Evolutionary conservation across 2,888 invertebrate species (phyloP), one percentile per base, ranked within the genome.

Genomic region (Prosopocoilus inquinatus): DNA sequence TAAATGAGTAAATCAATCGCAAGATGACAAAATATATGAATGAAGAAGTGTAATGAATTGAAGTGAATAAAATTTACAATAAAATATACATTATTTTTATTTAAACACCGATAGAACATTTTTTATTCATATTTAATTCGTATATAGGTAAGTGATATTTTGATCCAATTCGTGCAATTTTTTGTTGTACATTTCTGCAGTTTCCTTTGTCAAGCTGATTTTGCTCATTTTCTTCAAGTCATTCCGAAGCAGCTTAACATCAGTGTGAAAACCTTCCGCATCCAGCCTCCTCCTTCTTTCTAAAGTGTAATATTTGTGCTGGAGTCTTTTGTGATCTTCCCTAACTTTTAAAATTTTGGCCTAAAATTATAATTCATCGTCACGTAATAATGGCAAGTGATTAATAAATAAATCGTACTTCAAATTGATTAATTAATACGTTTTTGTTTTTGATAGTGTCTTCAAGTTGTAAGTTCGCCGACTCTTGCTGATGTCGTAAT

Each of bases 171-270:
- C 20, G 7, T 28, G 20, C 20, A 28, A 28, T 28, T 28, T 28
- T 1, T 5, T 28, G 20, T 28, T 28, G 20, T 28, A 28, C 4
- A 36, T 36, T 36, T 36, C 36, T 11, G 12, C 36, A 36, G 12
- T 12, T 36, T 36, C 12, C 12, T 11, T 36, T 7, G n/a, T 36
- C 11, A 11, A 4, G 36, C 7, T 36, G 12, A 7, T 36, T 36
- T 36, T 28, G 20, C 20, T 36, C 36, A 36, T 9, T 11, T 28
- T 41, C 41, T 41, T 39, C 9, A 32, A n/a, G 12, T 28, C 12
- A 9, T 52, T 38, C 15, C 38, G 38, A 46, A 52, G 39, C n/a
- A 52, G 39, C 39, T 52, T 52, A 7, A 52, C 46, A 46, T 52
- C 46, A 2, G 52, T 46, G 11, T 36, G 35, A 47, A 46, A 52